Base-by-base conservation (phyloP, 2,797 vertebrate species). In the Periophthalmus magnuspinnatus region DNA sequence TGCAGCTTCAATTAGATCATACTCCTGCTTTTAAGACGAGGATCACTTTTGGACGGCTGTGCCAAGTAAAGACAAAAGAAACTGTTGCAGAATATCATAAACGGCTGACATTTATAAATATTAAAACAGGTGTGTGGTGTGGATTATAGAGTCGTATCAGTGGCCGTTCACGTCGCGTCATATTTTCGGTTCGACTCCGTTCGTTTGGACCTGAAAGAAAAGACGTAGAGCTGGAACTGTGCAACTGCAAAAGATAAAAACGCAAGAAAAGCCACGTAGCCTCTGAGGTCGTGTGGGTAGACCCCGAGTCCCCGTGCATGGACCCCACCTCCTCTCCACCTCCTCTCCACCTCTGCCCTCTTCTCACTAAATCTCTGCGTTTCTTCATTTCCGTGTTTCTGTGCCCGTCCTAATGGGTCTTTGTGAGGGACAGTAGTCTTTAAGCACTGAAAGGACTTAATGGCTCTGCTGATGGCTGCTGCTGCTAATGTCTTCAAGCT, bases 401-500 rank as follows among this genome's bases (percentile, higher is more conserved):
- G 61, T n/a, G 17, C 52, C 28, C 71, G 70, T 70, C 59, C 63
- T 86, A 87, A 91, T 86, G 84, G 84, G 74, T 88, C 86, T 86
- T 85, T 86, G 81, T 84, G 83, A 85, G 81, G 80, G 83, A 86
- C 84, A 75, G 76, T 80, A 72, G 80, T 79, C 85, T 90, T 90
- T 89, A 87, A 90, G 83, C 74, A 68, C 74, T 36, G 65, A 81
- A 64, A 81, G 63, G 70, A 83, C 81, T 84, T 89, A 90, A 88
- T 90, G 84, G 89, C 86, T 80, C 70, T 47, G 72, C 81, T 88
- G 84, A 90, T 90, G 84, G 84, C 82, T 78, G 72, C 75, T 78
- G 72, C 75, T 71, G 85, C 78, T 89, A 91, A 91, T 91, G 90
- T 86, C 84, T 87, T 69, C 77, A 79, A 71, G 87, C 82, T 91